Conservation (phyloP, 2,888 invertebrate genomes). For the Hecatera dysodea region DNA sequence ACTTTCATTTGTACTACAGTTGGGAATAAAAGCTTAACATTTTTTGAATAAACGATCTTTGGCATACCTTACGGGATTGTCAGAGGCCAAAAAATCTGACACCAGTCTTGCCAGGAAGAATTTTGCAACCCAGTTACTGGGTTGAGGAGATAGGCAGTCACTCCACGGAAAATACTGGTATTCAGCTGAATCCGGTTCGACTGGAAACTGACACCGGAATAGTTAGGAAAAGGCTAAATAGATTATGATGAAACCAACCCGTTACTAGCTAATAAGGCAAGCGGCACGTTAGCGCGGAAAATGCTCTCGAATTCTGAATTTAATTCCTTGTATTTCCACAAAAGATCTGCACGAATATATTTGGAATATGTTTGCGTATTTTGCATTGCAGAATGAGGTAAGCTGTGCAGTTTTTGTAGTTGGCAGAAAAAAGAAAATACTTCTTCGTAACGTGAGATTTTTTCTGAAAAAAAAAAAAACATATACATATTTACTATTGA, state of each 20-base stretch:
- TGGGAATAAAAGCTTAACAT: too few species aligned
- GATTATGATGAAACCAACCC: neutral
- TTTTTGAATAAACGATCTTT: too few species aligned
- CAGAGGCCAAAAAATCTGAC: too few species aligned
- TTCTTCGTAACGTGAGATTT: neutral
- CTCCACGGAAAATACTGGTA: too few species aligned
- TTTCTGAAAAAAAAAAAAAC: neutral
- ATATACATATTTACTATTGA: neutral
- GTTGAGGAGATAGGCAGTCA: too few species aligned
- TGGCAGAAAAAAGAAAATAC: neutral
- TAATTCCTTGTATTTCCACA: slow-evolving; percentile 3
- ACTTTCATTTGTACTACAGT: too few species aligned
- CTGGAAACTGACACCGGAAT: too few species aligned
- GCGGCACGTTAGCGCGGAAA: neutral
- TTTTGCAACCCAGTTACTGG: too few species aligned
- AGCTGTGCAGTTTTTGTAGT: neutral
- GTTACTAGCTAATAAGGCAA: neutral
- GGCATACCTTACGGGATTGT: too few species aligned
- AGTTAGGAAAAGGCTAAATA: too few species aligned
- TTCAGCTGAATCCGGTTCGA: too few species aligned
- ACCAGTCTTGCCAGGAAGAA: too few species aligned
- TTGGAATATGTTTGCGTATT: neutral
- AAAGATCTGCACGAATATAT: slow-evolving; percentile 14
- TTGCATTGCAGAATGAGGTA: neutral
- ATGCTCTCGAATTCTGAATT: slow-evolving; percentile 10